Percentiles rank a stretch among this genome's conserved stretches.
Evolutionary conservation across 1,140 invertebrate genomes (phyloP).

Genomic region (Amphibalanus amphitrite): DNA sequence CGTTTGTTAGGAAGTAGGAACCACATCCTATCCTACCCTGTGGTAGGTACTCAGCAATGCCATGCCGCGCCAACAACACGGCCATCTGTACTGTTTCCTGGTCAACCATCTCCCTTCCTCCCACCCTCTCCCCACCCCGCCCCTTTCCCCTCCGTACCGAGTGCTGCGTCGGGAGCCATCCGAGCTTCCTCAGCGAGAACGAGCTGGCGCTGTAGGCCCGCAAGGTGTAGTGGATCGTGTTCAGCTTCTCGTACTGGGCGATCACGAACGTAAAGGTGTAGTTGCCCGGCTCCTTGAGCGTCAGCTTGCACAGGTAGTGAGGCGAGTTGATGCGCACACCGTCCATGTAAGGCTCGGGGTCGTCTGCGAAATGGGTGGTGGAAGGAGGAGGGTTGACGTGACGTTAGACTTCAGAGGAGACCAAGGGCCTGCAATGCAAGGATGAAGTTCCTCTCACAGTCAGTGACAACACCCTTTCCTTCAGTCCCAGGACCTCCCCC

Average conservation of each 20-base stretch:
- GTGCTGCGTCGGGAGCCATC: constrained; percentile 11
- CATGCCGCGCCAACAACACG: background rate
- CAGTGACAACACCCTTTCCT: too few relatives aligned
- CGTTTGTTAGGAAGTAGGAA: too few relatives aligned
- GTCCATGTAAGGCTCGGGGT: constrained; percentile 80
- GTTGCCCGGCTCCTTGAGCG: constrained; percentile 41
- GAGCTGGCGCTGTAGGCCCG: constrained; percentile 70
- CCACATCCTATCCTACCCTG: too few relatives aligned
- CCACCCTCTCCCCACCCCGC: background rate
- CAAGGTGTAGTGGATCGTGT: constrained; percentile 84
- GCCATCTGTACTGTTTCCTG: background rate
- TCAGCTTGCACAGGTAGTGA: constrained; percentile 84
- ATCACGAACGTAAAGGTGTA: constrained; percentile 64
- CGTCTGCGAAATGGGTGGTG: constrained; percentile 54
- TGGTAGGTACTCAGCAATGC: background rate
- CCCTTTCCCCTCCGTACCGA: background rate
- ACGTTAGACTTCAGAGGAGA: too few relatives aligned
- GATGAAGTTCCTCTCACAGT: too few relatives aligned
- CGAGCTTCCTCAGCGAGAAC: constrained; percentile 59
- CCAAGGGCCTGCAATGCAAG: too few relatives aligned
- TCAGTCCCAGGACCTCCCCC: too few relatives aligned
- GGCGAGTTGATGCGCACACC: constrained; percentile 89
- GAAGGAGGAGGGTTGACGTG: too few relatives aligned
- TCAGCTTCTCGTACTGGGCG: constrained; percentile 87
- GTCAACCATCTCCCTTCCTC: background rate